A percentile compares a stretch with the other conserved stretches of the same genome.
These are phyloP conservation scores for Sicus ferrugineus DNA, from an alignment of 2,888 invertebrate genomes.

Conservation along the genomic window DNA sequence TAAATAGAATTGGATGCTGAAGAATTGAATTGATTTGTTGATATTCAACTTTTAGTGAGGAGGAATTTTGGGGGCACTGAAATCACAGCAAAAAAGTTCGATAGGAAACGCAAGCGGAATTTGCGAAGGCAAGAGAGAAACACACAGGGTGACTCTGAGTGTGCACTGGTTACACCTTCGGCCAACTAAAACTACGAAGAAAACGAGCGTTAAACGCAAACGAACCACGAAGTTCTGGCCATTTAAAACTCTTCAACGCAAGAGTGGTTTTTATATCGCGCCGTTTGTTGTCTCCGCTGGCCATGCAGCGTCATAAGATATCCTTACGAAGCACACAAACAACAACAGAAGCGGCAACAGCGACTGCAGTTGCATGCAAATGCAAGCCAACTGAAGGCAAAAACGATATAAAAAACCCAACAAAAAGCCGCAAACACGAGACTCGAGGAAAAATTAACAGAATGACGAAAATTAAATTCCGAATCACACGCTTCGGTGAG, in stretches of 20 bases:
- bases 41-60: no score
- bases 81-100: no score
- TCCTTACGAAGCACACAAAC: background rate
- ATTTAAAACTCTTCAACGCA: constrained; percentile 26
- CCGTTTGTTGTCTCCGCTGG: background rate
- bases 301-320: background rate
- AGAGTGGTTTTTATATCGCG: constrained; percentile 24
- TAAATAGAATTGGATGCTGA: no score
- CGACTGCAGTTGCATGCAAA: background rate
- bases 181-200: no score
- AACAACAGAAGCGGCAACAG: background rate
- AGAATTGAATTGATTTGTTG: no score
- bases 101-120: no score
- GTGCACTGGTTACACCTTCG: no score
- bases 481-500: constrained; percentile 31
- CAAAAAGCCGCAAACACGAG: background rate
- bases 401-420: background rate
- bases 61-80: no score
- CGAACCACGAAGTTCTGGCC: no score
- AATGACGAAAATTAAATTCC: constrained; percentile 29
- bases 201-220: no score
- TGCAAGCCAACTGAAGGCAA: background rate
- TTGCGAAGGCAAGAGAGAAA: no score
- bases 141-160: no score
- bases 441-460: background rate